A percentile compares a stretch with the other conserved stretches of the same genome.
Conservation (phyloP, 2,888 invertebrate species). For the Abscondita cerata region DNA sequence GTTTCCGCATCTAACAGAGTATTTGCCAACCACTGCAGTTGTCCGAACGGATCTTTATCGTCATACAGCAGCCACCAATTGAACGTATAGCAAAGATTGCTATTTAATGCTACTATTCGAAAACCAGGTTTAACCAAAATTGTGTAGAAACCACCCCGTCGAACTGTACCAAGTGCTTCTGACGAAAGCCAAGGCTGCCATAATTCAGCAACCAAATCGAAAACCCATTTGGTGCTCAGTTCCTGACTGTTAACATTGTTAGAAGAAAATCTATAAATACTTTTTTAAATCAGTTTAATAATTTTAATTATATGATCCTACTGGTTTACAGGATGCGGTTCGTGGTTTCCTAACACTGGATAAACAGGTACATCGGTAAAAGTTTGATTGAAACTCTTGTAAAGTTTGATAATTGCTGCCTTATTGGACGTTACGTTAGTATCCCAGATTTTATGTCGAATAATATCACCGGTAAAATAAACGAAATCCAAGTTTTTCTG, state of each 20-base stretch:
- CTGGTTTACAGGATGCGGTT: constrained; percentile 80
- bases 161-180: constrained; percentile 66
- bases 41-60: constrained; percentile 75
- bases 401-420: constrained; percentile 63
- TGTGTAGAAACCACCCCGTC: constrained; percentile 80
- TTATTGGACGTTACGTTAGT: constrained; percentile 72
- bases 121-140: constrained; percentile 71
- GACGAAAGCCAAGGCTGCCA: constrained; percentile 77
- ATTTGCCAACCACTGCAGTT: constrained; percentile 80
- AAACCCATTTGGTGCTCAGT: constrained; percentile 72
- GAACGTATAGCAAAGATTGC: constrained; percentile 75
- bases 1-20: constrained; percentile 58
- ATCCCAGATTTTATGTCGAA: constrained; percentile 89
- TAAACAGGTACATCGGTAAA: constrained; percentile 64
- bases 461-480: constrained; percentile 86
- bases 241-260: background rate
- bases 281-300: background rate
- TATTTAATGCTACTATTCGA: constrained; percentile 79
- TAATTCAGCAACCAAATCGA: constrained; percentile 71
- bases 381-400: constrained; percentile 52
- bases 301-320: constrained; percentile 57
- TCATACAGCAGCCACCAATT: constrained; percentile 67
- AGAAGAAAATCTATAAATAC: constrained; percentile 48
- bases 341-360: constrained; percentile 74
- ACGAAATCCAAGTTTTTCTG: constrained; percentile 65